phyloP scores from a whole-genome alignment of 1,140 invertebrate species.

The Drosophila kohkoa region DNA sequence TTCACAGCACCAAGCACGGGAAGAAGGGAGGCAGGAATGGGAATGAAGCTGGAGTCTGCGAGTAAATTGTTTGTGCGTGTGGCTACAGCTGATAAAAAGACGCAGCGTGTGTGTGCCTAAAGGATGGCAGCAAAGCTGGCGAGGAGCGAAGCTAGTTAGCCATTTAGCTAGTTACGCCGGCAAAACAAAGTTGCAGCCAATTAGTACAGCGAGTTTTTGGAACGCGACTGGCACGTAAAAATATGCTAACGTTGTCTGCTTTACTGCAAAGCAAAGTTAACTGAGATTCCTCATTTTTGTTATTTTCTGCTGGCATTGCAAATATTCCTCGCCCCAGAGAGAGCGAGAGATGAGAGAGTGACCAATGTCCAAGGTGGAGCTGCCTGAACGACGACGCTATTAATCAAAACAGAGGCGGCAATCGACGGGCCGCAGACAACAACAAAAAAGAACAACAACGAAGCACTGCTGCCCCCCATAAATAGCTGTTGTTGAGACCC shows the following conservation, averaged over 20 bases:
- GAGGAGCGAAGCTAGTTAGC: constrained; percentile 14
- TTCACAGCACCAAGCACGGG: constrained; percentile 48
- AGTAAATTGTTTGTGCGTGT: constrained; percentile 62
- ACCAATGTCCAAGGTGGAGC: constrained; percentile 35
- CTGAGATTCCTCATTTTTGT: constrained; percentile 53
- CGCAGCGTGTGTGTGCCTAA: constrained; percentile 37
- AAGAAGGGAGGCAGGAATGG: neutral
- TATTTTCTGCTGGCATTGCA: constrained; percentile 53
- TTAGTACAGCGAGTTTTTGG: constrained; percentile 55
- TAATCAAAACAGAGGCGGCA: constrained; percentile 58
- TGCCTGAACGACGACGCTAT: constrained; percentile 32
- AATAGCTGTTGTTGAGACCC: constrained; percentile 26
- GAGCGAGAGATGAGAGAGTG: neutral
- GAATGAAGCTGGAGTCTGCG: constrained; percentile 1
- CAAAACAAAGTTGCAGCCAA: constrained; percentile 62
- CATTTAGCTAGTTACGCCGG: constrained; percentile 26
- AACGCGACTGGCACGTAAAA: constrained; percentile 58
- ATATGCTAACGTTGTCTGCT: constrained; percentile 53
- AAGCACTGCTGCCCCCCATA: constrained; percentile 40
- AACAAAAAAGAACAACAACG: constrained; percentile 57
- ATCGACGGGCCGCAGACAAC: constrained; percentile 51
- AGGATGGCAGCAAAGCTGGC: constrained; percentile 10
- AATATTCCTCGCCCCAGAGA: constrained; percentile 38
- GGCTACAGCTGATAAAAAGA: constrained; percentile 56
- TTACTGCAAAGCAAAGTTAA: constrained; percentile 11